phyloP scores from a whole-genome alignment of 2,888 invertebrate genomes.

The Syrphus vitripennis region DNA sequence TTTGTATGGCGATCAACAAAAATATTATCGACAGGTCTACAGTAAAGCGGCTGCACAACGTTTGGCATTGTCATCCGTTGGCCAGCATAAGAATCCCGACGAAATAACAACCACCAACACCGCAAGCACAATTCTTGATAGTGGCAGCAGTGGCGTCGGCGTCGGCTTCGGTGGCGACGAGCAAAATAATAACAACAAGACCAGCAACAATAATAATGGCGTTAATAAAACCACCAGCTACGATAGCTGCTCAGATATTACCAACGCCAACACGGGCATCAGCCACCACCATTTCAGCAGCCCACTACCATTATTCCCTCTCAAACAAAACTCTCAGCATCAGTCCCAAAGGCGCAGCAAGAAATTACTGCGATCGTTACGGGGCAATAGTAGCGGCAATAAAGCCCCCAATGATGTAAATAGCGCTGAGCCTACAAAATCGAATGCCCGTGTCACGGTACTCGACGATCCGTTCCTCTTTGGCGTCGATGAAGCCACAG shows the following conservation, averaged over 20 bases:
- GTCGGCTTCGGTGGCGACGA: constrained; percentile 70
- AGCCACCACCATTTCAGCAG: constrained; percentile 60
- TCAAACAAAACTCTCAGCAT: constrained; percentile 69
- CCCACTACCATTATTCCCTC: constrained; percentile 72
- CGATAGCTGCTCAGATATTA: constrained; percentile 48
- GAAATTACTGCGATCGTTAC: constrained; percentile 78
- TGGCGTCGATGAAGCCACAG: constrained; percentile 75
- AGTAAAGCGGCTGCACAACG: constrained; percentile 83
- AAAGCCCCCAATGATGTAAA: constrained; percentile 49
- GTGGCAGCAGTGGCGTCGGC: constrained; percentile 52
- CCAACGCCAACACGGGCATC: constrained; percentile 66
- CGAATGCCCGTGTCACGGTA: constrained; percentile 80
- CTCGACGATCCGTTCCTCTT: constrained; percentile 81
- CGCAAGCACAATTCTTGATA: constrained; percentile 51
- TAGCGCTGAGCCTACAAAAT: constrained; percentile 75
- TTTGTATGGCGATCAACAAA: constrained; percentile 93
- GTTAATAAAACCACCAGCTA: constrained; percentile 66
- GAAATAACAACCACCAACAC: constrained; percentile 35
- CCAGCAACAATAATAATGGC: constrained; percentile 56
- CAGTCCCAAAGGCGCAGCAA: constrained; percentile 73
- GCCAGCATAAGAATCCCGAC: constrained; percentile 60
- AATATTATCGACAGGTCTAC: constrained; percentile 91
- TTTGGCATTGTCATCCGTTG: constrained; percentile 80
- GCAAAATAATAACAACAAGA: constrained; percentile 73
- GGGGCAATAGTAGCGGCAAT: constrained; percentile 75